A percentile compares a stretch with the other conserved stretches of the same genome.
These are phyloP conservation scores for Galemys pyrenaicus DNA, from an alignment of 2,113 vertebrate species.

Conservation along the genomic window DNA sequence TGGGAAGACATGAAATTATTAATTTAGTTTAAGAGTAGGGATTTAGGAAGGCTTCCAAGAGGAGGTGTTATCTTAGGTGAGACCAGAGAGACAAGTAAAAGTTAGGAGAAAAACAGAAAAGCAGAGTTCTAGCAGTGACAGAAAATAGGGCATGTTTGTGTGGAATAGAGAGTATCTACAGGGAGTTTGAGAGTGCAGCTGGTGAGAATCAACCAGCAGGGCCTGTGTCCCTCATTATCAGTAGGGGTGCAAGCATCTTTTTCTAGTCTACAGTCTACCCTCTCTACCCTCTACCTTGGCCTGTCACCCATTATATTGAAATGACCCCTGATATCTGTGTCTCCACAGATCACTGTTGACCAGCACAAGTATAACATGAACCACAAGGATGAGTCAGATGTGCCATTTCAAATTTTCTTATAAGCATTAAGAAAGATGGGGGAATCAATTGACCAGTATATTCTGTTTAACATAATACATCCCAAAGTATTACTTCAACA, in stretches of 20 bases:
- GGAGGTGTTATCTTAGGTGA: neutral
- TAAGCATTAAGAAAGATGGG: neutral
- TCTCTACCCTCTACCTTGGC: neutral
- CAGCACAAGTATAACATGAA: neutral
- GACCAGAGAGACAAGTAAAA: neutral
- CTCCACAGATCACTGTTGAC: neutral
- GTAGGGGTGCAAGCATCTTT: neutral
- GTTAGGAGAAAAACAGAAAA: neutral
- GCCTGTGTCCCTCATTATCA: fast-evolving
- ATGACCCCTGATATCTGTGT: neutral
- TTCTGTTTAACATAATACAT: neutral
- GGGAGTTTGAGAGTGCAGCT: fast-evolving
- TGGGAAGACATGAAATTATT: neutral
- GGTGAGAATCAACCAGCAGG: neutral
- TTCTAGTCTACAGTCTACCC: fast-evolving
- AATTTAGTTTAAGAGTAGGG: neutral
- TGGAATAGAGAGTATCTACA: too few relatives aligned
- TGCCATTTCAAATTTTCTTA: neutral
- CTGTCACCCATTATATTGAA: neutral
- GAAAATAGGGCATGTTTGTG: neutral
- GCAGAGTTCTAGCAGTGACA: neutral
- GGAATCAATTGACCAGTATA: neutral
- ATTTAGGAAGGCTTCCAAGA: neutral
- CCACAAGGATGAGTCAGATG: neutral
- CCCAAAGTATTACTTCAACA: neutral